Percentiles rank a stretch among this genome's conserved stretches.
Conservation (phyloP, 2,888 invertebrate genomes). For the Antheraea yamamai region DNA sequence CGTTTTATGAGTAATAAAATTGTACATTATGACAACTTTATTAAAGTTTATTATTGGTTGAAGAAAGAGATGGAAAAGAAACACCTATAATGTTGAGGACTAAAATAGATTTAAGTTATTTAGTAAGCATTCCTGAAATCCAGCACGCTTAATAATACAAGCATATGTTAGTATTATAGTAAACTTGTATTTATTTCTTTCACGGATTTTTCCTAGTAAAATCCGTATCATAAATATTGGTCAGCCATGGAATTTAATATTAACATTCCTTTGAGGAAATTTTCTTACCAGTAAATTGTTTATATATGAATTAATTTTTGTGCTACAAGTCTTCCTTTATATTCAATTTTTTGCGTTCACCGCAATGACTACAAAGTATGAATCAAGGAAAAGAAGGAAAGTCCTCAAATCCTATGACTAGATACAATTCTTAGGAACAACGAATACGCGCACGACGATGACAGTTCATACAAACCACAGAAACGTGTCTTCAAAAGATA, state of each 20-base stretch:
- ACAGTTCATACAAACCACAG: slow-evolving; percentile 43
- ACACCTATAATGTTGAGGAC: too few relatives aligned
- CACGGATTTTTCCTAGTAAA: too few relatives aligned
- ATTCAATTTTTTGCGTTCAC: background rate
- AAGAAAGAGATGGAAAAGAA: background rate
- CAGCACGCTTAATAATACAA: too few relatives aligned
- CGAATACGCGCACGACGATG: slow-evolving; percentile 34
- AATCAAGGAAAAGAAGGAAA: slow-evolving; percentile 12
- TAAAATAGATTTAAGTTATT: too few relatives aligned
- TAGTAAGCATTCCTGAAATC: too few relatives aligned
- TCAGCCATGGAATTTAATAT: too few relatives aligned
- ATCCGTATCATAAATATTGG: too few relatives aligned
- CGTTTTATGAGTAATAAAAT: slow-evolving; percentile 19
- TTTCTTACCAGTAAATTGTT: background rate
- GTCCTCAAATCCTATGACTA: slow-evolving; percentile 11
- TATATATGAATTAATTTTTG: background rate
- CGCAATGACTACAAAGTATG: slow-evolving; percentile 5
- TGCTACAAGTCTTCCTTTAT: background rate
- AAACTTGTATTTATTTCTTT: too few relatives aligned
- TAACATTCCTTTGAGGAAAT: background rate
- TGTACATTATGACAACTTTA: background rate
- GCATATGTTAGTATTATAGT: too few relatives aligned
- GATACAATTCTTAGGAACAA: slow-evolving; percentile 6
- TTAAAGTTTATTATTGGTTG: background rate
- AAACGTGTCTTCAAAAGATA: slow-evolving; percentile 42